Conservation (phyloP, 2,888 invertebrate genomes). For the Calephelis perditalis region DNA sequence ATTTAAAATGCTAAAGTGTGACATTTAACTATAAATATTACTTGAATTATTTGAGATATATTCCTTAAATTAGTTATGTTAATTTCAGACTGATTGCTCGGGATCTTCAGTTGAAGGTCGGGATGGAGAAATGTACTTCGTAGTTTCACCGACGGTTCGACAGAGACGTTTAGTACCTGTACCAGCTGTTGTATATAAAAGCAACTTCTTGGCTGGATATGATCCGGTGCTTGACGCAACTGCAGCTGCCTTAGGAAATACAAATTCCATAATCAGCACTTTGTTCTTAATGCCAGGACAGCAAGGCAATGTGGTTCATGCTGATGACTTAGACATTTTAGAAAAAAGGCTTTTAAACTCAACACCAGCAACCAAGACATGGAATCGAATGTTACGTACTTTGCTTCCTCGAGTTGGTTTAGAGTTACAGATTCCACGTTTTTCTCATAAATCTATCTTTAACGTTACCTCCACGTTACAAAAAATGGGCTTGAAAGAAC, state of each 20-base stretch:
- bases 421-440: slow-evolving; percentile 90
- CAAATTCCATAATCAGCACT: slow-evolving; percentile 85
- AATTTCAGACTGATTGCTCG: slow-evolving; percentile 87
- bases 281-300: slow-evolving; percentile 92
- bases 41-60: background rate
- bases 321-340: slow-evolving; percentile 86
- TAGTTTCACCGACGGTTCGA: slow-evolving; percentile 87
- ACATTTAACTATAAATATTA: too few relatives aligned
- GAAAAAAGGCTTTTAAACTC: slow-evolving; percentile 84
- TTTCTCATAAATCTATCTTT: slow-evolving; percentile 88
- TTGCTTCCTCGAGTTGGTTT: slow-evolving; percentile 86
- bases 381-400: slow-evolving; percentile 85
- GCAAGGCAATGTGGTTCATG: slow-evolving; percentile 87
- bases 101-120: slow-evolving; percentile 85
- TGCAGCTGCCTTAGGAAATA: slow-evolving; percentile 85
- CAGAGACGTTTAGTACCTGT: slow-evolving; percentile 89
- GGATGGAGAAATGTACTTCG: slow-evolving; percentile 92
- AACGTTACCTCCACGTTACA: slow-evolving; percentile 88
- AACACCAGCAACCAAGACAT: slow-evolving; percentile 82
- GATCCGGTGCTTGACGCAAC: slow-evolving; percentile 91
- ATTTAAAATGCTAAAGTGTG: too few relatives aligned
- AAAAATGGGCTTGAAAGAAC: slow-evolving; percentile 88
- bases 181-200: slow-evolving; percentile 88
- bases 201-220: slow-evolving; percentile 89
- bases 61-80: background rate